Evolutionary conservation across 2,797 vertebrate species (phyloP).

Genomic region (Bradypodion ventrale): DNA sequence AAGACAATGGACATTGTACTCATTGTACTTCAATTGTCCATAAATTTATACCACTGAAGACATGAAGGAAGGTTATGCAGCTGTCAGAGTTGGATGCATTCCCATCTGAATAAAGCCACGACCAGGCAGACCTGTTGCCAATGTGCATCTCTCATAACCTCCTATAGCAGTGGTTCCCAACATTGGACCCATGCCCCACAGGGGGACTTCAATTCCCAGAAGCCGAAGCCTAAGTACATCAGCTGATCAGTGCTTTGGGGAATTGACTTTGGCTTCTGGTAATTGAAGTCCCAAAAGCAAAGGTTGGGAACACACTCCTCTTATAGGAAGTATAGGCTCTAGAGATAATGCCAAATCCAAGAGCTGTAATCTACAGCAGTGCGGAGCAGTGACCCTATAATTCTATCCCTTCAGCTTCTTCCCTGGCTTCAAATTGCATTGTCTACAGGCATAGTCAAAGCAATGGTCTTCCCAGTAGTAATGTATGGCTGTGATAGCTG

Average conservation of each 20-base stretch:
- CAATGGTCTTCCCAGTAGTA: too few relatives aligned
- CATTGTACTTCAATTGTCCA: not conserved
- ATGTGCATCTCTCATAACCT: not conserved
- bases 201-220: too few relatives aligned
- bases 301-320: too few relatives aligned
- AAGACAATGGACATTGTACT: too few relatives aligned
- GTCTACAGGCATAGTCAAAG: not conserved
- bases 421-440: not conserved
- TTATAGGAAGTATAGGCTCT: too few relatives aligned
- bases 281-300: too few relatives aligned
- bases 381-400: not conserved
- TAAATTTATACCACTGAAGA: not conserved
- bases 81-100: not conserved
- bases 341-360: not conserved
- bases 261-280: too few relatives aligned
- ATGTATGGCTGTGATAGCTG: too few relatives aligned
- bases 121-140: not conserved
- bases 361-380: not conserved
- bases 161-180: not conserved
- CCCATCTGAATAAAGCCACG: not conserved
- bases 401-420: not conserved
- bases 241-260: too few relatives aligned
- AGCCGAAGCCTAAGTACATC: too few relatives aligned
- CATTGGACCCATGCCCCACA: too few relatives aligned
- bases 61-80: not conserved